Evolutionary conservation across 2,888 invertebrate species (phyloP), one percentile per base, ranked within the genome.

Genomic region (Tachystola acroxantha): DNA sequence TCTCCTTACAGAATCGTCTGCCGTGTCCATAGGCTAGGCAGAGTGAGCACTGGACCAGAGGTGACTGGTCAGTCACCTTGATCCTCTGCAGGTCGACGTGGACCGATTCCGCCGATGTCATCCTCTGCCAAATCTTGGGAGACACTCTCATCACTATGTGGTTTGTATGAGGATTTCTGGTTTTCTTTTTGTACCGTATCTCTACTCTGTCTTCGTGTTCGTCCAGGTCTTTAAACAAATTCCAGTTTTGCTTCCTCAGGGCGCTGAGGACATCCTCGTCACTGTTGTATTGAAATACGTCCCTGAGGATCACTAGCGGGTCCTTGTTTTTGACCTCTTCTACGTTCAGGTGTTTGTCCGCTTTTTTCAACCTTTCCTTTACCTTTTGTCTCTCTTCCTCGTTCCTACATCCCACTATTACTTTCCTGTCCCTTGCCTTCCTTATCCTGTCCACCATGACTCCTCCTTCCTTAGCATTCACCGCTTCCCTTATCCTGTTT

Each of bases 21-120:
- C 28, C 13, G 28, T 28, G 28, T 12, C 28, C 28, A 28, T 12
- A 29, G 1, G 9, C 14, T n/a, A 29, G n/a, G 14, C 29, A 29
- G 2, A 2, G 29, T 10, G 36, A 14, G 14, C 38, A 45, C 12
- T 45, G 42, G 1, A 46, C 38, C 3, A 46, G 33, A 1, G 46
- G 48, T 0, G 43, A 38, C n/a, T 46, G 45, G 28, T 50, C 43
- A n/a, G 10, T 27, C 3, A 44, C 47, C 1, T 7, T 7, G 7
- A 33, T 14, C 6, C 31, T 29, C 16, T 47, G 37, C 3, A 50
- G 25, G 7, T 39, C 47, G 1, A 50, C 32, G 22, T 46, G 42
- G 1, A 47, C n/a, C 6, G 5, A 7, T 3, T 33, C 42, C 1
- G 10, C n/a, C 2, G 10, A 13, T 7, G n/a, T 3, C 7, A n/a